Evolutionary conservation across 2,888 invertebrate genomes (phyloP).

Genomic region (Acanthosepion pharaonis): DNA sequence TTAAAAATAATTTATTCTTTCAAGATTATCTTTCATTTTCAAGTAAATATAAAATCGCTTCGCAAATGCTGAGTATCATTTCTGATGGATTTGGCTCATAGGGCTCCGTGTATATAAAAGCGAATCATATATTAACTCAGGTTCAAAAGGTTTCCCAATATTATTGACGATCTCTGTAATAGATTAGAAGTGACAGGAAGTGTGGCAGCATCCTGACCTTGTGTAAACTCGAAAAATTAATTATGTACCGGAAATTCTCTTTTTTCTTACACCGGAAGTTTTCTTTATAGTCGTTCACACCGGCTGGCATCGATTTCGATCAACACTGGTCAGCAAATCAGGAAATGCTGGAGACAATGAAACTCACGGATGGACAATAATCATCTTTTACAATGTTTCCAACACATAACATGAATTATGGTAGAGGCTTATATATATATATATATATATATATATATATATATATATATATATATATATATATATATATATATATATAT

Average conservation of each 20-base stretch:
- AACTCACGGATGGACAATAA: background rate
- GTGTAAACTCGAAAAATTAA: conserved; percentile 33
- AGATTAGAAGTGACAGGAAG: background rate
- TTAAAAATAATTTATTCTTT: no score
- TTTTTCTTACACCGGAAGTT: background rate
- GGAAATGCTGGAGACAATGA: conserved; percentile 14
- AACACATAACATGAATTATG: background rate
- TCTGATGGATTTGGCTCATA: no score
- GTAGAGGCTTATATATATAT: background rate
- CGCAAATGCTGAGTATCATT: no score
- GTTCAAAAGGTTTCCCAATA: background rate
- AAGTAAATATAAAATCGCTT: no score
- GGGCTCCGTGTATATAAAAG: no score
- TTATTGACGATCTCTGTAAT: background rate
- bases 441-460: background rate
- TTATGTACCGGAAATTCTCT: background rate
- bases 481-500: fast-evolving
- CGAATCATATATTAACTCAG: background rate
- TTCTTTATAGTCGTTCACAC: conserved; percentile 33
- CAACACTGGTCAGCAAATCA: background rate
- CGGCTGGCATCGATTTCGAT: background rate
- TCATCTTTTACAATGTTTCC: background rate
- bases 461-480: no score
- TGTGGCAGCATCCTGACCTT: background rate
- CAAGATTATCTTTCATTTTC: no score